A percentile compares a stretch with the other conserved stretches of the same genome.
These are phyloP conservation scores for Phenganax stokvisi DNA, from an alignment of 92 coral and sea anemone genomes.

Conservation along the genomic window DNA sequence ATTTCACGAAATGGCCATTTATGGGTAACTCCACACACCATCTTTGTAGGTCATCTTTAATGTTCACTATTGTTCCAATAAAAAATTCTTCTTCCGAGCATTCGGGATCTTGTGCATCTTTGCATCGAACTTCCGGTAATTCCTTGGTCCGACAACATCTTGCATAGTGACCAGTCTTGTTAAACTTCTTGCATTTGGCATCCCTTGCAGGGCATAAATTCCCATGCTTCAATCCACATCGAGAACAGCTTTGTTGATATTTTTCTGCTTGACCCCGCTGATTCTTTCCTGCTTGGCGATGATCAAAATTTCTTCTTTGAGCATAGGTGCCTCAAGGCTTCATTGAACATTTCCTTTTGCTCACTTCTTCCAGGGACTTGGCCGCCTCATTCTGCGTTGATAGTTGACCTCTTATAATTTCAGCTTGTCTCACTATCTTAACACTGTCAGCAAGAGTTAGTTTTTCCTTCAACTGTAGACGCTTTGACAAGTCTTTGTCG, in stretches of 20 bases:
- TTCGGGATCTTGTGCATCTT: slow-evolving; percentile 7
- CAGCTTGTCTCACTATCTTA: slow-evolving; percentile 26
- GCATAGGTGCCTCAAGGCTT: neutral
- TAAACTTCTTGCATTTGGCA: neutral
- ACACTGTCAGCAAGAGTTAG: slow-evolving; percentile 8
- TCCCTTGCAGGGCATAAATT: slow-evolving; percentile 7
- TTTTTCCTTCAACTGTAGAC: neutral
- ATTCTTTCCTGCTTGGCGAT: neutral
- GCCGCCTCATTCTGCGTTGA: neutral
- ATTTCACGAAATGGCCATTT: neutral
- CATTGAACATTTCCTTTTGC: neutral
- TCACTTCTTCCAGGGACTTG: neutral
- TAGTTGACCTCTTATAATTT: slow-evolving; percentile 11
- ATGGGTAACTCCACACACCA: slow-evolving; percentile 8
- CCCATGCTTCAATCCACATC: slow-evolving; percentile 30
- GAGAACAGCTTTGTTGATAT: slow-evolving; percentile 5
- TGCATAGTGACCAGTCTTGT: slow-evolving; percentile 33
- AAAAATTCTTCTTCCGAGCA: slow-evolving; percentile 27
- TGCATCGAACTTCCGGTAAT: slow-evolving; percentile 22
- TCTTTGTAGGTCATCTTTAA: slow-evolving; percentile 8
- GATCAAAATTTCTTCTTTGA: neutral
- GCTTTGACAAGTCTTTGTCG: neutral
- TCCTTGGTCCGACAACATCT: slow-evolving; percentile 28
- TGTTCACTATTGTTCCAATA: slow-evolving; percentile 15
- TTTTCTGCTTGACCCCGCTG: slow-evolving; percentile 5